Evolutionary conservation across 2,888 invertebrate genomes (phyloP).

Genomic region (Lingula anatina): DNA sequence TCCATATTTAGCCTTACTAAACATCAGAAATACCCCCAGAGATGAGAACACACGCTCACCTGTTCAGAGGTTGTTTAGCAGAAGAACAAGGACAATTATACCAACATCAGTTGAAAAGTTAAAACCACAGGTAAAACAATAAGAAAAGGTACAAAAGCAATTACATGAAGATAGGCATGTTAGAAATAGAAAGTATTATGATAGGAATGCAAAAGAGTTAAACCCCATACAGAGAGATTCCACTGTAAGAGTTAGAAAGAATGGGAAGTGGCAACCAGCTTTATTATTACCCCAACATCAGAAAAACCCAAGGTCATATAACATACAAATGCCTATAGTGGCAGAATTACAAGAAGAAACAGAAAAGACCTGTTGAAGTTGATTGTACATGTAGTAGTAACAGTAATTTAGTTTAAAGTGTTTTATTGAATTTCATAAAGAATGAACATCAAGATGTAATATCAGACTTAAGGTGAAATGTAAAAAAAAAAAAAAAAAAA

Average conservation of each 20-base stretch:
- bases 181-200: background rate
- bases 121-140: background rate
- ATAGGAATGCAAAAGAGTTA: background rate
- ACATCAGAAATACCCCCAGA: conserved; percentile 8
- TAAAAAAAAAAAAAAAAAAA: no score
- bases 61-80: conserved; percentile 4
- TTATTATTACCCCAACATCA: background rate
- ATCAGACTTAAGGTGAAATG: no score
- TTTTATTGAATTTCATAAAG: no score
- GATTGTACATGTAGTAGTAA: no score
- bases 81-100: conserved; percentile 1
- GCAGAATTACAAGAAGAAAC: background rate
- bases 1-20: conserved; percentile 8
- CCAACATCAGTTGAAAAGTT: conserved; percentile 1
- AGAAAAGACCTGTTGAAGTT: background rate
- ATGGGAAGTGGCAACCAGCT: background rate
- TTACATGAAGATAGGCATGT: background rate
- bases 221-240: background rate
- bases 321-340: background rate
- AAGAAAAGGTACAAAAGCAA: background rate
- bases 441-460: no score
- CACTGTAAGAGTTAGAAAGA: background rate
- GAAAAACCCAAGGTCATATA: conserved; percentile 2
- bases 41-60: conserved; percentile 8
- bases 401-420: no score